Percentiles rank a stretch among this genome's conserved stretches.
Conservation (phyloP, 2,888 invertebrate species). For the Cephus sareptanus region DNA sequence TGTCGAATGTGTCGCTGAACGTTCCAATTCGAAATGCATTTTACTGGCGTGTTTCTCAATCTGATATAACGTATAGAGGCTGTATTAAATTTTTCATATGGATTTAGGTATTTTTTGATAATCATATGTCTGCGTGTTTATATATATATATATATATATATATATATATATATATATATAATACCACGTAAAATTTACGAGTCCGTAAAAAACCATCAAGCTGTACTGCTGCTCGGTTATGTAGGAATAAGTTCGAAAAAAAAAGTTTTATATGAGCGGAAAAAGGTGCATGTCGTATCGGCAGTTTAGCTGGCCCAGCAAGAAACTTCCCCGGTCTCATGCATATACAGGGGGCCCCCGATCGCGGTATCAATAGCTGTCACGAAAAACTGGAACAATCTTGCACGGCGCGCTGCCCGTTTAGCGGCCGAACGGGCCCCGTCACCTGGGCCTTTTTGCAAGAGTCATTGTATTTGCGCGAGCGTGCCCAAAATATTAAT, state of each 20-base stretch:
- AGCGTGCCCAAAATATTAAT: slow-evolving; percentile 60
- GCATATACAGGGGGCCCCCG: slow-evolving; percentile 47
- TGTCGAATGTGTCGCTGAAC: slow-evolving; percentile 49
- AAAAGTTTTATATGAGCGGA: not conserved
- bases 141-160: not conserved
- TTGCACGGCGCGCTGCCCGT: slow-evolving; percentile 39
- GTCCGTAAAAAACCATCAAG: not conserved
- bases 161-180: not conserved
- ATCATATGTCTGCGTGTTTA: no score
- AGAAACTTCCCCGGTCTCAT: slow-evolving; percentile 54
- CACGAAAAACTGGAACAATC: slow-evolving; percentile 63
- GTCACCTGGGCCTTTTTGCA: slow-evolving; percentile 57
- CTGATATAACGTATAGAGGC: not conserved
- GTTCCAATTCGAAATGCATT: slow-evolving; percentile 23
- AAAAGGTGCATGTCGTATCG: not conserved
- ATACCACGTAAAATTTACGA: not conserved
- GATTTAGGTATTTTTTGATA: not conserved
- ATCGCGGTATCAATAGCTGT: slow-evolving; percentile 53
- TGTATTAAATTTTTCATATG: not conserved
- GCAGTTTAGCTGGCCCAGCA: not conserved
- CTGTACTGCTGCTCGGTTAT: not conserved
- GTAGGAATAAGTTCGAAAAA: not conserved
- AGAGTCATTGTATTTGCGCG: slow-evolving; percentile 54
- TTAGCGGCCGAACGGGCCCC: slow-evolving; percentile 11
- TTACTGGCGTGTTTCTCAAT: not conserved